Evolutionary conservation across 2,888 invertebrate species (phyloP).

Genomic region (Erebia ligea): DNA sequence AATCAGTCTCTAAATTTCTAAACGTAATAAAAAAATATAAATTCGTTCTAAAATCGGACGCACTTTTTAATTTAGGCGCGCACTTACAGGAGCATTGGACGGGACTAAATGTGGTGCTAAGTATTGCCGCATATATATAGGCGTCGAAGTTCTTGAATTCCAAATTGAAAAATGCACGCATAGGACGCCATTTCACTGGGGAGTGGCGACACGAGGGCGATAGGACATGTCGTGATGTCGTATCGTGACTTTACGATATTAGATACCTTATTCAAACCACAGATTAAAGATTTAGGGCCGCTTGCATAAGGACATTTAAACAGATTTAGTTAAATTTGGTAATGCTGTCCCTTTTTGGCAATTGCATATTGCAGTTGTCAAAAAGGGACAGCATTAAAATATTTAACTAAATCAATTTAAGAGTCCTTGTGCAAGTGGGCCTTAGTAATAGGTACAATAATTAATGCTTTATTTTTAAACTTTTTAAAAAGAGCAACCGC

Average conservation of each 20-base stretch:
- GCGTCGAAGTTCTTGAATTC: constrained; percentile 41
- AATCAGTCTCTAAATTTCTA: constrained; percentile 10
- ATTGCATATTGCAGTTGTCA: too few species aligned
- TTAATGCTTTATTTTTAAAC: too few species aligned
- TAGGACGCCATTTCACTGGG: constrained; percentile 13
- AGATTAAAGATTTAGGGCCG: too few species aligned
- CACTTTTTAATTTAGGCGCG: constrained; percentile 49
- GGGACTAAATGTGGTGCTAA: constrained; percentile 59
- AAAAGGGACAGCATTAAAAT: too few species aligned
- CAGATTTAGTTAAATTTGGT: too few species aligned
- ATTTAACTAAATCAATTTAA: too few species aligned
- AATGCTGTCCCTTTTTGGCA: too few species aligned
- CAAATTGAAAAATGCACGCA: constrained; percentile 38
- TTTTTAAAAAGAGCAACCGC: too few species aligned
- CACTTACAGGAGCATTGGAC: constrained; percentile 50
- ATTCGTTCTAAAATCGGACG: constrained; percentile 38
- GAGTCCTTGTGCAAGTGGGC: too few species aligned
- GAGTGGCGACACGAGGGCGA: constrained; percentile 9
- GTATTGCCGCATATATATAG: constrained; percentile 61
- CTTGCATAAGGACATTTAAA: too few species aligned
- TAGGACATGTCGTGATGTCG: background rate
- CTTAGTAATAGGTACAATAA: too few species aligned
- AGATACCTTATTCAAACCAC: too few species aligned
- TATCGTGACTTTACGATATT: background rate
- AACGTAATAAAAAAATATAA: constrained; percentile 20